Evolutionary conservation across 2,888 invertebrate species (phyloP).

Genomic region (Pyrocoelia pectoralis): DNA sequence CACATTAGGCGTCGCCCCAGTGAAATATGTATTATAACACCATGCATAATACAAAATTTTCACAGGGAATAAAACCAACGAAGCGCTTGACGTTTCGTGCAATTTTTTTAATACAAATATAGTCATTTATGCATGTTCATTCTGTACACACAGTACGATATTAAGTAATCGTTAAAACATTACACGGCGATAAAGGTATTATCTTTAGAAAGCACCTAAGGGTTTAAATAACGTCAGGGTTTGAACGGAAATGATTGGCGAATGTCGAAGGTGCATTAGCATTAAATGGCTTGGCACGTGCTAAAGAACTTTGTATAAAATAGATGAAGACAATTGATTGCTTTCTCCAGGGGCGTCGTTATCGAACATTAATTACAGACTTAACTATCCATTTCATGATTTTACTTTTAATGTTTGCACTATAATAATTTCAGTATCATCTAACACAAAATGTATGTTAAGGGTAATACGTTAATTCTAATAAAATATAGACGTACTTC

Average conservation of each 20-base stretch:
- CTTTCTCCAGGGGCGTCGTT: slow-evolving; percentile 22
- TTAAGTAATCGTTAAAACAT: slow-evolving; percentile 1
- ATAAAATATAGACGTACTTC: no score
- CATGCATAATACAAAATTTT: slow-evolving; percentile 52
- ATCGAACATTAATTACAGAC: background rate
- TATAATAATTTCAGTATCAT: no score
- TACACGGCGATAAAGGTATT: slow-evolving; percentile 7
- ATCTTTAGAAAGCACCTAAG: slow-evolving; percentile 17
- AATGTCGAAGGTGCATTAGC: slow-evolving; percentile 51
- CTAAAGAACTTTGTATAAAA: slow-evolving; percentile 37
- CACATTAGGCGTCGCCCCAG: slow-evolving; percentile 49
- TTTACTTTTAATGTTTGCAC: no score
- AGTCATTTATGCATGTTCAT: background rate
- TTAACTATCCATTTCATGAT: background rate
- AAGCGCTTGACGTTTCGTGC: slow-evolving; percentile 5
- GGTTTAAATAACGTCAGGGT: slow-evolving; percentile 18
- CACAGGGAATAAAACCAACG: slow-evolving; percentile 23
- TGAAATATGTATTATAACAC: slow-evolving; percentile 57
- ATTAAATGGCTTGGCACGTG: slow-evolving; percentile 45
- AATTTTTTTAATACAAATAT: background rate
- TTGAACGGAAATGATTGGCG: slow-evolving; percentile 52
- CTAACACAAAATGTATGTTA: no score
- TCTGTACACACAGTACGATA: background rate
- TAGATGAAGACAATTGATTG: slow-evolving; percentile 31
- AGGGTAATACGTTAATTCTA: no score